Percentiles rank a stretch among this genome's conserved stretches.
phyloP scores from a whole-genome alignment of 2,888 invertebrate species.

The Drosophila buzzatii region DNA sequence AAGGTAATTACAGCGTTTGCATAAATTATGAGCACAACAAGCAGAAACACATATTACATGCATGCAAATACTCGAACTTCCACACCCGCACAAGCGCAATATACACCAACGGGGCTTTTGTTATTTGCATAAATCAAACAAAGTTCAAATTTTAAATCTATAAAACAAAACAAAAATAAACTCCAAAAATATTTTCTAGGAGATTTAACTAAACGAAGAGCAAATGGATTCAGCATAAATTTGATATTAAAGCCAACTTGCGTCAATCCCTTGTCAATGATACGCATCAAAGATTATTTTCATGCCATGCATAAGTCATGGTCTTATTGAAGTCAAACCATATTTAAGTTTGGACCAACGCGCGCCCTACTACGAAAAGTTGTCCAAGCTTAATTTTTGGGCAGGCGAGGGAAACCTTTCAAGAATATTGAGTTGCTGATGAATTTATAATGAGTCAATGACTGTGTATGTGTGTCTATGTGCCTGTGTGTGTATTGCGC shows the following conservation, averaged over 20 bases:
- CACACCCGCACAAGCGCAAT: background rate
- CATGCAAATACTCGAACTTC: background rate
- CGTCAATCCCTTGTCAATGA: constrained; percentile 44
- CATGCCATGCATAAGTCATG: constrained; percentile 65
- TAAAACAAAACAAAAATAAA: constrained; percentile 19
- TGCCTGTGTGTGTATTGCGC: background rate
- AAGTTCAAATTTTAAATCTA: constrained; percentile 31
- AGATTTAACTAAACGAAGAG: constrained; percentile 62
- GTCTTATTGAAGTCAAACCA: constrained; percentile 62
- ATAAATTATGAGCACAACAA: constrained; percentile 24
- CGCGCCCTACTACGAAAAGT: constrained; percentile 20
- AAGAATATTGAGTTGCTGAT: constrained; percentile 33
- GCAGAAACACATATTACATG: constrained; percentile 3
- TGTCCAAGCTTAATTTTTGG: constrained; percentile 14
- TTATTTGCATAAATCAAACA: constrained; percentile 56
- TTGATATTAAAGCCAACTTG: constrained; percentile 31
- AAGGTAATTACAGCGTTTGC: constrained; percentile 27
- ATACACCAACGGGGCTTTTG: background rate
- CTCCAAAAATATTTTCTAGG: constrained; percentile 18
- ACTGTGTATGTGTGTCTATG: background rate
- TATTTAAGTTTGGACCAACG: constrained; percentile 49
- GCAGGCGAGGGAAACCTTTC: constrained; percentile 23
- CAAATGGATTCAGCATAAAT: constrained; percentile 54
- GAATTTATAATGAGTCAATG: constrained; percentile 40
- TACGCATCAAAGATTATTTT: constrained; percentile 3